These are phyloP conservation scores for Blastobasis lacticolella DNA, from an alignment of 2,888 invertebrate species.

Conservation along the genomic window DNA sequence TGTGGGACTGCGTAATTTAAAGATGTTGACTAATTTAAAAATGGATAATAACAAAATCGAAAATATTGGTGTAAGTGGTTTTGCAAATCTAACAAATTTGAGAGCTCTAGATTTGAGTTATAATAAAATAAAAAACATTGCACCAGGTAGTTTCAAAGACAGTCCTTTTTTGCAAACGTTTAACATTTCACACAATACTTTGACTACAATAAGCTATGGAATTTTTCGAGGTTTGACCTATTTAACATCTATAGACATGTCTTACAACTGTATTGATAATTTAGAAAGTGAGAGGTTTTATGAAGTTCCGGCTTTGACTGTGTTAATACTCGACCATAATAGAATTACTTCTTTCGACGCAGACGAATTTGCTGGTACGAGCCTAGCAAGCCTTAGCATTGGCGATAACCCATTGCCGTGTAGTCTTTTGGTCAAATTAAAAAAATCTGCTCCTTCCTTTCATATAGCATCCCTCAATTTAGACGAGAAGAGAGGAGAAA, in stretches of 20 bases:
- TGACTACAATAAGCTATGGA: constrained; percentile 37
- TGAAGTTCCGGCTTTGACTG: constrained; percentile 29
- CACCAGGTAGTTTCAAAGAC: constrained; percentile 44
- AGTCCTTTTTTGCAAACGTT: constrained; percentile 28
- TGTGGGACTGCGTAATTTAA: constrained; percentile 26
- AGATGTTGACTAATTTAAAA: constrained; percentile 22
- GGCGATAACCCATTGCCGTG: constrained; percentile 53
- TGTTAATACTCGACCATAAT: constrained; percentile 45
- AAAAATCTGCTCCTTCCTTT: constrained; percentile 18
- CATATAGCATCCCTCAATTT: constrained; percentile 29
- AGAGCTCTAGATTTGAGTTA: constrained; percentile 38
- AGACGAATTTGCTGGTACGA: constrained; percentile 34
- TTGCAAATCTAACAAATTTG: constrained; percentile 14
- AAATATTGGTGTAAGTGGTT: constrained; percentile 5
- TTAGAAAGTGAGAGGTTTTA: constrained; percentile 42
- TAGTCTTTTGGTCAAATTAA: constrained; percentile 30
- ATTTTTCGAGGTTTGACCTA: constrained; percentile 36
- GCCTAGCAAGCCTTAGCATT: constrained; percentile 38
- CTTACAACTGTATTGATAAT: constrained; percentile 38
- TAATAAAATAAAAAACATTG: constrained; percentile 39
- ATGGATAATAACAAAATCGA: constrained; percentile 34
- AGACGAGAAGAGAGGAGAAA: constrained; percentile 26
- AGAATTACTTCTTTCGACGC: constrained; percentile 29
- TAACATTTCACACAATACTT: constrained; percentile 45
- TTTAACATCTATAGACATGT: constrained; percentile 39